Conservation (phyloP, 1,140 invertebrate genomes). For the Platorchestia sp. region DNA sequence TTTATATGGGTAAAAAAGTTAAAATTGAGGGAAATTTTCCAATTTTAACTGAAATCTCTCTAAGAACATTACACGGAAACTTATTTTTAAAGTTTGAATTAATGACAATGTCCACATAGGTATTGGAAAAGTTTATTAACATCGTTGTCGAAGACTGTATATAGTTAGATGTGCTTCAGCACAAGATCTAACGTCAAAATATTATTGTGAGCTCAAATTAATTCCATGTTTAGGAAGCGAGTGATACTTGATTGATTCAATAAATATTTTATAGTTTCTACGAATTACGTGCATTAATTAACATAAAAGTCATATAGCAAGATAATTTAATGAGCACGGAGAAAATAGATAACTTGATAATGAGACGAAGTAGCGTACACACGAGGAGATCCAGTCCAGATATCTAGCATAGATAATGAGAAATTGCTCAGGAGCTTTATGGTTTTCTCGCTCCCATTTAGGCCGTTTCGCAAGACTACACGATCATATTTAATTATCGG, state of each 20-base stretch:
- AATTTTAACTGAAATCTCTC: too few relatives aligned
- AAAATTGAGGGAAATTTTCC: too few relatives aligned
- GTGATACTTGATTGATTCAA: background rate
- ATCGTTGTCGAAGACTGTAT: too few relatives aligned
- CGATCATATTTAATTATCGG: conserved; percentile 51
- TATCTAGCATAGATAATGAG: background rate
- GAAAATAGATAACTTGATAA: background rate
- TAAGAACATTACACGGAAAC: too few relatives aligned
- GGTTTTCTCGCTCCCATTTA: conserved; percentile 32
- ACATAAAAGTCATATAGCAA: background rate
- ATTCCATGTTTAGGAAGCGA: background rate
- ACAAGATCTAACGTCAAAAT: background rate
- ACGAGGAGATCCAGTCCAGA: background rate
- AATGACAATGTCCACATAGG: too few relatives aligned
- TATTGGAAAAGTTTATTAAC: too few relatives aligned
- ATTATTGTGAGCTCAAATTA: background rate
- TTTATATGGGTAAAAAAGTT: too few relatives aligned
- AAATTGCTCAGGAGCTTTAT: background rate
- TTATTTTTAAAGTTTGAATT: too few relatives aligned
- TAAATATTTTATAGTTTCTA: background rate
- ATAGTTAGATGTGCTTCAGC: too few relatives aligned
- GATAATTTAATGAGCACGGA: background rate
- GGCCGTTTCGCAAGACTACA: conserved; percentile 31
- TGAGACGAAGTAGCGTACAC: background rate
- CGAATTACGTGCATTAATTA: background rate